A percentile compares a stretch with the other conserved stretches of the same genome.
Conservation (phyloP, 2,888 invertebrate genomes). For the Drosophila birchii region DNA sequence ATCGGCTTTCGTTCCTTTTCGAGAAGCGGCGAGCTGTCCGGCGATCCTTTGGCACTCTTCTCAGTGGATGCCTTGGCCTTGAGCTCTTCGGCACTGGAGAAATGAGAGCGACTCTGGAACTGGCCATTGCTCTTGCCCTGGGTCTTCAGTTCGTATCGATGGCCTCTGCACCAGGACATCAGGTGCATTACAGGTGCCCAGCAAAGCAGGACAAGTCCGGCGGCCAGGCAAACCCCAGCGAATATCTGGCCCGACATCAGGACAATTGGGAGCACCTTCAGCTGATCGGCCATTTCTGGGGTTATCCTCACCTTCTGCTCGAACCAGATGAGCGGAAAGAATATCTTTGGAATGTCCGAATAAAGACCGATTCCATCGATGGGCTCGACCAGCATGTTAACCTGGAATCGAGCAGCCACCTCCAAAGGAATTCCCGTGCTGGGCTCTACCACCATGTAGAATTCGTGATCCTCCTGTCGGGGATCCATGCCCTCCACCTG, state of each 20-base stretch:
- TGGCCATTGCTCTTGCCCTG: constrained; percentile 66
- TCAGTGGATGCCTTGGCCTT: constrained; percentile 65
- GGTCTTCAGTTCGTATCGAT: constrained; percentile 63
- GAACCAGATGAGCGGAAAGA: constrained; percentile 92
- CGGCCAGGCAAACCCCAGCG: constrained; percentile 84
- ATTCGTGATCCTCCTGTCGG: constrained; percentile 88
- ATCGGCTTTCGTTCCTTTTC: constrained; percentile 40
- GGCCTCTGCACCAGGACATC: constrained; percentile 50
- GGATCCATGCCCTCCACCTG: constrained; percentile 90
- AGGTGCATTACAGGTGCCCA: constrained; percentile 80
- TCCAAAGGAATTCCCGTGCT: constrained; percentile 90
- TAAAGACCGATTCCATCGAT: constrained; percentile 88
- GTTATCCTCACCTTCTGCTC: constrained; percentile 88
- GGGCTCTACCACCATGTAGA: constrained; percentile 91
- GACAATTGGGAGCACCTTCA: constrained; percentile 86
- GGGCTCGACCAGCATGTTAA: constrained; percentile 90
- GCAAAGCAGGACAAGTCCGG: constrained; percentile 84
- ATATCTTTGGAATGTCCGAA: constrained; percentile 88
- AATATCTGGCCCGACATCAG: constrained; percentile 86
- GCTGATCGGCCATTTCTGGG: constrained; percentile 86
- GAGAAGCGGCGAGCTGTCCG: constrained; percentile 79
- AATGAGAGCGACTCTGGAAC: constrained; percentile 57
- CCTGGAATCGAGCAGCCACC: constrained; percentile 91
- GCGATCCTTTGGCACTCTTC: constrained; percentile 49
- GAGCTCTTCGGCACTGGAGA: constrained; percentile 66